phyloP scores from a whole-genome alignment of 1,140 invertebrate species.

The Psilanteris sp. region DNA sequence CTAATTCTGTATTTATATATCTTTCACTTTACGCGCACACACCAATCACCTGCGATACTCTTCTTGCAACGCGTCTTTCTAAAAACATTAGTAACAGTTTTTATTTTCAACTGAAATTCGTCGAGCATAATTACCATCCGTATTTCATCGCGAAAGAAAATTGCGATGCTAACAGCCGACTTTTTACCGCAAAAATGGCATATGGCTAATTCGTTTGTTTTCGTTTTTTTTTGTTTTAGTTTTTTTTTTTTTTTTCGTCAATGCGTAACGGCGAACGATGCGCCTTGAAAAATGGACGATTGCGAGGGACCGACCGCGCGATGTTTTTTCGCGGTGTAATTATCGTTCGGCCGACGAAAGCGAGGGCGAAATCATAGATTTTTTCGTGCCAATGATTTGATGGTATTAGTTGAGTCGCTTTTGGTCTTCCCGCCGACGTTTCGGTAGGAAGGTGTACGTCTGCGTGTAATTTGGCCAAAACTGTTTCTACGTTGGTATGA shows the following conservation, averaged over 20 bases:
- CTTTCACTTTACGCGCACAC: constrained; percentile 2
- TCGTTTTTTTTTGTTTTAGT: too few species aligned
- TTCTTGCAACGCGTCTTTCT: constrained; percentile 2
- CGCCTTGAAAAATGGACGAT: constrained; percentile 9
- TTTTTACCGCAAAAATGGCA: constrained; percentile 45
- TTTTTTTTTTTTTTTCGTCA: constrained; percentile 9
- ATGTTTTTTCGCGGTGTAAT: constrained; percentile 38
- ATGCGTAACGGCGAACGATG: constrained; percentile 10
- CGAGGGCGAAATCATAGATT: constrained; percentile 37
- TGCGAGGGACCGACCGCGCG: constrained; percentile 3
- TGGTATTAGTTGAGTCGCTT: constrained; percentile 13
- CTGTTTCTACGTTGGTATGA: too few species aligned
- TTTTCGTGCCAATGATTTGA: constrained; percentile 31
- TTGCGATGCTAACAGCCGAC: constrained; percentile 37
- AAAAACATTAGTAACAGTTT: constrained; percentile 23
- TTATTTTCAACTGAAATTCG: constrained; percentile 25
- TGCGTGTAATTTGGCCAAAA: too few species aligned
- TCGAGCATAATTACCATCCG: constrained; percentile 25
- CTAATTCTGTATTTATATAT: constrained; percentile 30
- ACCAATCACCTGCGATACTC: constrained; percentile 12
- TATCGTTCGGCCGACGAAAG: constrained; percentile 29
- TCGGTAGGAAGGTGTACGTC: not conserved
- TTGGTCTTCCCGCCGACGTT: constrained; percentile 1
- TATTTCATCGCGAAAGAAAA: constrained; percentile 34
- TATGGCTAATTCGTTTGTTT: constrained; percentile 44